These are phyloP conservation scores for Priocnemis perturbator DNA, from an alignment of 2,888 invertebrate genomes.

Conservation along the genomic window DNA sequence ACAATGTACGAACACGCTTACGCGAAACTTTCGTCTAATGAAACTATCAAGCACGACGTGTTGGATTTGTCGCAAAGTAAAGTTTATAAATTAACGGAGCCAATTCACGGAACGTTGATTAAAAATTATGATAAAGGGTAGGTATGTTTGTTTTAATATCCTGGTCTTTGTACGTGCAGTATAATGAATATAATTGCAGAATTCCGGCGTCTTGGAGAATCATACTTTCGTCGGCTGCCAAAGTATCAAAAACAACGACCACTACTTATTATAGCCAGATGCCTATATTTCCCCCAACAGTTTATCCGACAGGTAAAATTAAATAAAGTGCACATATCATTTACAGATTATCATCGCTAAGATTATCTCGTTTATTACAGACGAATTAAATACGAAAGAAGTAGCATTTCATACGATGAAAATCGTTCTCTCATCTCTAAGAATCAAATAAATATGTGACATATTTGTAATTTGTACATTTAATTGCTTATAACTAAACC, in stretches of 20 bases:
- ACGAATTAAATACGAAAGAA: not conserved
- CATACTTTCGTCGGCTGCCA: conserved; percentile 50
- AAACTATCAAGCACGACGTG: conserved; percentile 22
- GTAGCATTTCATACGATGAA: not conserved
- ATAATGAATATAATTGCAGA: conserved; percentile 31
- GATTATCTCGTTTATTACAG: not conserved
- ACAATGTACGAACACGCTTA: conserved; percentile 49
- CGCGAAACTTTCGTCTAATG: conserved; percentile 6
- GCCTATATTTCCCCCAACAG: conserved; percentile 57
- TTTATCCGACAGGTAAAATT: conserved; percentile 1
- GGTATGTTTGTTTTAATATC: conserved; percentile 23
- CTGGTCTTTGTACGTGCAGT: not conserved
- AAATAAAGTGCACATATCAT: not conserved
- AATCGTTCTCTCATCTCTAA: no score
- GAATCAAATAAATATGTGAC: no score
- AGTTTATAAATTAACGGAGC: conserved; percentile 52
- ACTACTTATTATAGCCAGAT: conserved; percentile 55
- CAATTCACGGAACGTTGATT: conserved; percentile 45
- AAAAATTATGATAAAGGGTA: conserved; percentile 54
- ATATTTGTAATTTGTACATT: no score
- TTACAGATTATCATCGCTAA: not conserved
- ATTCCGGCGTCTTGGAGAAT: conserved; percentile 43
- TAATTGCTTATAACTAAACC: no score
- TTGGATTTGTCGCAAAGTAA: conserved; percentile 43
- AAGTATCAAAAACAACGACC: conserved; percentile 46